Conservation (phyloP, 2,888 invertebrate genomes). For the Melinaea marsaeus region DNA sequence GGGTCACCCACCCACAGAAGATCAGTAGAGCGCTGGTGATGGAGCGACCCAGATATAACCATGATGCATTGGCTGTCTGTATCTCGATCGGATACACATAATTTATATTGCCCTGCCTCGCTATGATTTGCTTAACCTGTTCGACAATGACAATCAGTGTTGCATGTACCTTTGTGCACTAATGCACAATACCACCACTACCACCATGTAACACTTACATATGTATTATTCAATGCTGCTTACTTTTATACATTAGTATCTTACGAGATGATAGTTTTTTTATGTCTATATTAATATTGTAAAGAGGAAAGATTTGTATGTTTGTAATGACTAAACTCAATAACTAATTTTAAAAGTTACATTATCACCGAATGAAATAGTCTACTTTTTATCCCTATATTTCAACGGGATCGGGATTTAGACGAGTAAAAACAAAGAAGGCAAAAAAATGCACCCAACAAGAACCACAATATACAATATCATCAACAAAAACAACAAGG, state of each 20-base stretch:
- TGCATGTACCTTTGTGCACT: slow-evolving; percentile 29
- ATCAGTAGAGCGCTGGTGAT: slow-evolving; percentile 33
- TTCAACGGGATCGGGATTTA: no score
- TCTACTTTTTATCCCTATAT: no score
- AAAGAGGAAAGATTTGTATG: no score
- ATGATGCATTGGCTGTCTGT: slow-evolving; percentile 43
- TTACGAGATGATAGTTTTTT: not conserved
- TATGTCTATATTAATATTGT: not conserved
- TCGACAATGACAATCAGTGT: slow-evolving; percentile 27
- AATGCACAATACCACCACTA: slow-evolving; percentile 23
- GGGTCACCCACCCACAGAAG: slow-evolving; percentile 29
- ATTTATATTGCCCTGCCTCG: slow-evolving; percentile 30
- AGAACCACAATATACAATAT: no score
- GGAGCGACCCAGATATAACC: slow-evolving; percentile 38
- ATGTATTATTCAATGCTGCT: slow-evolving; percentile 10
- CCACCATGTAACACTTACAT: slow-evolving; percentile 22
- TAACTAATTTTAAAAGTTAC: no score
- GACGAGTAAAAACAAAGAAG: no score
- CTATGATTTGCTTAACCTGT: slow-evolving; percentile 35
- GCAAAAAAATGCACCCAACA: no score
- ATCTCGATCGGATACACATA: slow-evolving; percentile 36
- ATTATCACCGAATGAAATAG: no score
- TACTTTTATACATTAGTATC: not conserved
- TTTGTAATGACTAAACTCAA: not conserved
- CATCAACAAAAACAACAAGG: no score